phyloP scores from a whole-genome alignment of 2,888 invertebrate genomes.

The Xiphydria camelus region DNA sequence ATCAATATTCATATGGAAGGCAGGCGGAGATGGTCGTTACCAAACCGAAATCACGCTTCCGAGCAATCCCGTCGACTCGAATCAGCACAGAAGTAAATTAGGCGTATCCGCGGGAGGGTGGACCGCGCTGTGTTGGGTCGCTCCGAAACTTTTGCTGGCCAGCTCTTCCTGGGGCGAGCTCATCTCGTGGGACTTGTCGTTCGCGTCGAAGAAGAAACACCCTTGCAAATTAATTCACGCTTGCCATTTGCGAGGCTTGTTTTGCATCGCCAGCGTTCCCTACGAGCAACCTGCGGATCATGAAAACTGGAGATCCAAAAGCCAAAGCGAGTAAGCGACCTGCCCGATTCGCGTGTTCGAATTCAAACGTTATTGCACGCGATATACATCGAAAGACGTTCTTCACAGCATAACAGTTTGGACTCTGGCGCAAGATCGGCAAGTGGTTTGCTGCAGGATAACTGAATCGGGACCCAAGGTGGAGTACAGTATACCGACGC shows the following conservation, averaged over 20 bases:
- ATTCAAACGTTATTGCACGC: too few relatives aligned
- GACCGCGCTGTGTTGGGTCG: conserved; percentile 66
- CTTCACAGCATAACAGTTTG: conserved; percentile 58
- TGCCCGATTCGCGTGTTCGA: too few relatives aligned
- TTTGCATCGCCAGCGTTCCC: conserved; percentile 62
- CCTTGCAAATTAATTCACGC: conserved; percentile 41
- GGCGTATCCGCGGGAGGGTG: conserved; percentile 47
- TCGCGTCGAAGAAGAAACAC: conserved; percentile 26
- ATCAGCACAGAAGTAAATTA: conserved; percentile 42
- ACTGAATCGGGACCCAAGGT: conserved; percentile 49
- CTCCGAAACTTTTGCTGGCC: conserved; percentile 62
- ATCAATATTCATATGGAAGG: conserved; percentile 67
- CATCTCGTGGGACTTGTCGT: conserved; percentile 65
- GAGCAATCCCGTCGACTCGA: conserved; percentile 42
- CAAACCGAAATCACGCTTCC: conserved; percentile 53
- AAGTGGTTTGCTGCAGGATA: conserved; percentile 61
- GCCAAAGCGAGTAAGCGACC: neutral
- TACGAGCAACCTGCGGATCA: conserved; percentile 32
- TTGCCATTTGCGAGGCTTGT: conserved; percentile 61
- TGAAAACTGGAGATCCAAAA: conserved; percentile 23
- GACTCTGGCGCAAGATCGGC: conserved; percentile 67
- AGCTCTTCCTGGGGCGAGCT: conserved; percentile 67
- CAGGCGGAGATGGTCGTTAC: conserved; percentile 64
- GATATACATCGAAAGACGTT: too few relatives aligned
- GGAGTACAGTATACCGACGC: conserved; percentile 60